Evolutionary conservation across 2,888 invertebrate species (phyloP), one percentile per base, ranked within the genome.

Genomic region (Drosophila neotestacea): DNA sequence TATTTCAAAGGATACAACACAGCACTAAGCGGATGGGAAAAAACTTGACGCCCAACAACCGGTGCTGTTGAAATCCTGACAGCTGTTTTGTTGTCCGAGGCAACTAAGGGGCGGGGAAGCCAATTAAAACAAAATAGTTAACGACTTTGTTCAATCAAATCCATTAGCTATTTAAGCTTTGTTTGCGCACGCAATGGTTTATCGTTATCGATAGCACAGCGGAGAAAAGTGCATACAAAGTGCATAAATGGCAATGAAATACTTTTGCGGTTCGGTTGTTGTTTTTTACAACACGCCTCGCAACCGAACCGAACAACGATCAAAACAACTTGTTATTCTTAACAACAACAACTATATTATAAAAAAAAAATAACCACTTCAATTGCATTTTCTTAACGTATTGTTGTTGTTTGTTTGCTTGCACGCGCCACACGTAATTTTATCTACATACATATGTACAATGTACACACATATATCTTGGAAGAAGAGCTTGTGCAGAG

Each of bases 241-340:
- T 75, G 61, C 67, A 69, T 58, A 11, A 52, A 52, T 86, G 82
- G 79, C 83, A 84, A 83, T 84, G 83, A 86, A 84, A 84, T 83
- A 74, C 65, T 70, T 85, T 74, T 77, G 79, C 73, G 70, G 77
- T 81, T 66, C 36, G 69, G 46, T 44, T 54, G 46, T 74, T 44
- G 72, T 79, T 88, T 79, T 85, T 85, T 79, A 77, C 79, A 39
- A 10, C 61, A 32, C 58, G 69, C 78, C 41, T 75, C 73, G 73
- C 75, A 67, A 63, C 80, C 81, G 66, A 68, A 36, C 62, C 66
- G 64, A 63, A 39, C 70, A 70, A 73, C 63, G 87, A 84, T 87
- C 85, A 85, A 88, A 85, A 85, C 85, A 85, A 85, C 81, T 85
- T 85, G 87, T 85, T 85, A 84, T 85, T 85, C 74, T 58, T 62